Conservation (phyloP, 1,140 invertebrate genomes). For the Aporrectodea caliginosa region DNA sequence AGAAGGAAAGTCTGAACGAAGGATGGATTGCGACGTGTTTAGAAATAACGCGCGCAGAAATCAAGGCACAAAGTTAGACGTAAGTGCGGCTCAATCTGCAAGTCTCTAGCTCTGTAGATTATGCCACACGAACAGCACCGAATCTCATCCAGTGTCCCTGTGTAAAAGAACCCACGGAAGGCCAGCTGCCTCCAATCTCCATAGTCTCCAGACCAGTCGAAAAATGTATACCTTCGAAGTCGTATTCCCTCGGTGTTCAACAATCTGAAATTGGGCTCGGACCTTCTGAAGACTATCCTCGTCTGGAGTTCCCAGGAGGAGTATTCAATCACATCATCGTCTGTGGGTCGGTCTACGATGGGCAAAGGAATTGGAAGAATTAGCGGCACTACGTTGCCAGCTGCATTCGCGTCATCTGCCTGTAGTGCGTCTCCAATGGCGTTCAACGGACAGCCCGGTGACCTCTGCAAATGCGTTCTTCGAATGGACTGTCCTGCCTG, state of each 20-base stretch:
- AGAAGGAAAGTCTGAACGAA: too few relatives aligned
- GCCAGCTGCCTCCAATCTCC: not conserved
- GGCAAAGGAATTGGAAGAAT: not conserved
- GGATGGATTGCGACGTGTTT: too few relatives aligned
- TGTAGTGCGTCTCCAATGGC: not conserved
- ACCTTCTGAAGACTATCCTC: not conserved
- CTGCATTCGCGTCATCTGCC: not conserved
- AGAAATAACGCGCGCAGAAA: too few relatives aligned
- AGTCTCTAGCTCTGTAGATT: not conserved
- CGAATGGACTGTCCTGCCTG: not conserved
- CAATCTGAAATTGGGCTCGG: not conserved
- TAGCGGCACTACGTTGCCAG: not conserved
- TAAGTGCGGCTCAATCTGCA: too few relatives aligned
- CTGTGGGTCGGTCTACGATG: not conserved
- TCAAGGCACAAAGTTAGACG: too few relatives aligned
- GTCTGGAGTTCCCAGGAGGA: not conserved
- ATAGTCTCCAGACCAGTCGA: not conserved
- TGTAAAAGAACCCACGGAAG: not conserved
- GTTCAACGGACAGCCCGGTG: not conserved
- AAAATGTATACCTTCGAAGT: not conserved
- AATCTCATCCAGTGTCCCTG: not conserved
- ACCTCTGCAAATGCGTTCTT: not conserved
- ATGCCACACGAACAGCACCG: not conserved
- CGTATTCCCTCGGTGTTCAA: not conserved
- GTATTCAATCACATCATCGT: not conserved